Percentiles rank a stretch among this genome's conserved stretches.
These are phyloP conservation scores for Etheostoma cragini DNA, from an alignment of 2,113 vertebrate species.

Conservation along the genomic window DNA sequence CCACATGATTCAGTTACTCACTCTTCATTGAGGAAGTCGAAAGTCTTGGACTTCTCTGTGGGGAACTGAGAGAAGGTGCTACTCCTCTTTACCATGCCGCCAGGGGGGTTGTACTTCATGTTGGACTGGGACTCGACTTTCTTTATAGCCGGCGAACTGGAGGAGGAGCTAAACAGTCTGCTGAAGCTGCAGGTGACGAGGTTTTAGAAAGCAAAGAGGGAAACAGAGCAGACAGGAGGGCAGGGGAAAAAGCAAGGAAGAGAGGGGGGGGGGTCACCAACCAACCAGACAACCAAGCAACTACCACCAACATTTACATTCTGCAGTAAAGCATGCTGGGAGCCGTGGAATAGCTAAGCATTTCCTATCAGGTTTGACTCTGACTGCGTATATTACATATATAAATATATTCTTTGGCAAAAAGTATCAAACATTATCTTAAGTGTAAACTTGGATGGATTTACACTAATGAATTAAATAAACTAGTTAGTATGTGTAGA, in stretches of 20 bases:
- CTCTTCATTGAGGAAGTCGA: slow-evolving; percentile 98
- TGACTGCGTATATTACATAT: background rate
- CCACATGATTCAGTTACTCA: slow-evolving; percentile 77
- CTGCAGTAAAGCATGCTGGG: slow-evolving; percentile 72
- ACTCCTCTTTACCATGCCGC: slow-evolving; percentile 83
- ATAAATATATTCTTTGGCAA: background rate
- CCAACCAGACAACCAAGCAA: slow-evolving; percentile 43
- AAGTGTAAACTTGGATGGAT: background rate
- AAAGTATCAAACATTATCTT: background rate
- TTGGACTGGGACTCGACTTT: slow-evolving; percentile 90
- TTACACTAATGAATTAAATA: background rate
- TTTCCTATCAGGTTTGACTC: background rate
- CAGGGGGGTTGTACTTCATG: slow-evolving; percentile 91
- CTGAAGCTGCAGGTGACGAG: slow-evolving; percentile 88
- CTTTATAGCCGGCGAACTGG: slow-evolving; percentile 87
- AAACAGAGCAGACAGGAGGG: slow-evolving; percentile 49
- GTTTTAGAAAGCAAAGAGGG: slow-evolving; percentile 62
- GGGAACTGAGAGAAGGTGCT: slow-evolving; percentile 95
- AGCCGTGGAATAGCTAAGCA: slow-evolving; percentile 31
- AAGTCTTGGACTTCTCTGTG: slow-evolving; percentile 90
- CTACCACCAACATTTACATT: slow-evolving; percentile 45
- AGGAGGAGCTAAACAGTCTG: slow-evolving; percentile 95
- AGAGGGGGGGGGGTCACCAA: slow-evolving; percentile 61
- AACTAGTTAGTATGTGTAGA: background rate
- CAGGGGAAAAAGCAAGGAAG: slow-evolving; percentile 49